A percentile compares a stretch with the other conserved stretches of the same genome.
These are phyloP conservation scores for Cebus imitator DNA, from an alignment of 2,113 vertebrate genomes.

Conservation along the genomic window DNA sequence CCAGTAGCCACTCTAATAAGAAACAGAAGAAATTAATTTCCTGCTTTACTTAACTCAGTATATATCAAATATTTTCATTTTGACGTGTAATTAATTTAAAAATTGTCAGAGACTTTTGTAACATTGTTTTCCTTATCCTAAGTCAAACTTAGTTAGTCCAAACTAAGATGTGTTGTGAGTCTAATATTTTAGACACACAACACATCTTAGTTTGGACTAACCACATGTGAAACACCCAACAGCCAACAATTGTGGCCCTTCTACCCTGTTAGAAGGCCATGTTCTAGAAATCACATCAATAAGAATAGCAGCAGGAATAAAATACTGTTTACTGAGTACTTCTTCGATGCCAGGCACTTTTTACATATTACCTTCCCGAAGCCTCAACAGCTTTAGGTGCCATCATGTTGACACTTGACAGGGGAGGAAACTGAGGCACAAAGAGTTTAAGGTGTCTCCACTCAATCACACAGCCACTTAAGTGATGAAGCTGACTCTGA, in stretches of 20 bases:
- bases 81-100: background rate
- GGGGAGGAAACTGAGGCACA: background rate
- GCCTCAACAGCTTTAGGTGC: background rate
- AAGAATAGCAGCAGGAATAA: background rate
- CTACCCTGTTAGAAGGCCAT: background rate
- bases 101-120: background rate
- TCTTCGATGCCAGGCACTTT: rapidly evolving
- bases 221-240: background rate
- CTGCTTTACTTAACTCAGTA: background rate
- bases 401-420: background rate
- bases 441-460: background rate
- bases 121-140: background rate
- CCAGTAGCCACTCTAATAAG: background rate
- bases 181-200: background rate
- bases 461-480: rapidly evolving
- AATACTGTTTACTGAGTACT: rapidly evolving
- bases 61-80: background rate
- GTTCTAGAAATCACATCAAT: background rate
- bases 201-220: background rate
- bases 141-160: too few species aligned
- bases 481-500: rapidly evolving
- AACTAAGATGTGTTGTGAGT: too few species aligned
- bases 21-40: background rate
- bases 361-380: rapidly evolving
- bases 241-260: background rate